A percentile compares a stretch with the other conserved stretches of the same genome.
Evolutionary conservation across 2,113 vertebrate genomes (phyloP).

Genomic region (Mobula hypostoma): DNA sequence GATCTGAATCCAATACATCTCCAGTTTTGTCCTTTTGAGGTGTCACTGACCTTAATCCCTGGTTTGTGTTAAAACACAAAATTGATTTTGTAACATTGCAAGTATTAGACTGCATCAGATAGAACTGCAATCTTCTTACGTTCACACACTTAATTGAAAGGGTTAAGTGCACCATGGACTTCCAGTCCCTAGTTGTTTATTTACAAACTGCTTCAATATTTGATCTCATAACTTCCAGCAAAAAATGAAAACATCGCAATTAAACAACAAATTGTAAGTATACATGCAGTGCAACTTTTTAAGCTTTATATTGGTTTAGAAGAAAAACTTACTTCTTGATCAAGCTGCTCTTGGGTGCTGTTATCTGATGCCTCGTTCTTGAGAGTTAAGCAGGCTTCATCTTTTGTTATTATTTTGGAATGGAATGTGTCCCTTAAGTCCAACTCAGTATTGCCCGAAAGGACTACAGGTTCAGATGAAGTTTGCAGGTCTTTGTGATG

Average conservation of each 20-base stretch:
- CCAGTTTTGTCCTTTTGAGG: slow-evolving; percentile 1
- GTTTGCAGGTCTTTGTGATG: neutral
- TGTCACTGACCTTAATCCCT: neutral
- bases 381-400: neutral
- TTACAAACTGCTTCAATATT: neutral
- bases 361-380: neutral
- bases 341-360: neutral
- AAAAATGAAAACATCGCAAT: neutral
- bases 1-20: slow-evolving; percentile 13
- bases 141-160: neutral
- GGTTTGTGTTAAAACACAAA: slow-evolving; percentile 27
- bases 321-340: slow-evolving; percentile 1
- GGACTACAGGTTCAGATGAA: neutral
- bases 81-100: neutral
- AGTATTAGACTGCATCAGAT: neutral
- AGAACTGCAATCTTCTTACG: neutral
- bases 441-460: neutral
- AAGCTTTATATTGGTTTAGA: neutral
- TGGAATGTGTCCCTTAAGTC: neutral
- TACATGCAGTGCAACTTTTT: neutral
- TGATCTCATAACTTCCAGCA: neutral
- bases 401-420: neutral
- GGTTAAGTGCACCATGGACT: neutral
- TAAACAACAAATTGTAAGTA: too few species aligned
- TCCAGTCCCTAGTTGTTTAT: neutral